A percentile compares a stretch with the other conserved stretches of the same genome.
Evolutionary conservation across 2,888 invertebrate species (phyloP).

Genomic region (Heliconius ismenius): DNA sequence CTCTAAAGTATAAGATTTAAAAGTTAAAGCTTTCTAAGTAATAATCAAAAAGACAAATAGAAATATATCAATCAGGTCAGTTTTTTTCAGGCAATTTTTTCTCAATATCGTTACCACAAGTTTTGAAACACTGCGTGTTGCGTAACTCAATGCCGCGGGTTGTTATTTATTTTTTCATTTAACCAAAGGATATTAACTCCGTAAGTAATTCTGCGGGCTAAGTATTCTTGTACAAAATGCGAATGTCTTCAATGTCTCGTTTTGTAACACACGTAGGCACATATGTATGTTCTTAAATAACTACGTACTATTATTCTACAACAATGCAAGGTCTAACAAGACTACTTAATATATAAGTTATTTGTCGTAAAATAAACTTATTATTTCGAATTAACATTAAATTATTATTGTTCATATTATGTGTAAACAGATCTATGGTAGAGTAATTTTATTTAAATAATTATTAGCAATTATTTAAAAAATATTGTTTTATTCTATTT

Average conservation of each 20-base stretch:
- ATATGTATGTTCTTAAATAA: not conserved
- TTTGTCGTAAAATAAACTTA: not conserved
- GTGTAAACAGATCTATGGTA: not conserved
- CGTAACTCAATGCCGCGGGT: not conserved
- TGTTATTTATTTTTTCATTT: no score
- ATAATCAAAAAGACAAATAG: no score
- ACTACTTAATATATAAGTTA: not conserved
- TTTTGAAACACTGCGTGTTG: not conserved
- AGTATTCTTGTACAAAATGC: no score
- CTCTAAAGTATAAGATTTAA: no score
- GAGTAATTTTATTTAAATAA: not conserved
- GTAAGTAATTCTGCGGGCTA: no score
- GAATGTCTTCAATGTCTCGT: not conserved
- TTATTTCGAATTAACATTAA: not conserved
- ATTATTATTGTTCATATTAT: not conserved
- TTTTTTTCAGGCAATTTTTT: no score
- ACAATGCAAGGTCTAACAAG: conserved; percentile 33
- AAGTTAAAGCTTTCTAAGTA: no score
- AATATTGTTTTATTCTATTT: not conserved
- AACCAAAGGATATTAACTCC: no score
- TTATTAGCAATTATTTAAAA: not conserved
- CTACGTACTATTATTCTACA: not conserved
- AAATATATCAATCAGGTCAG: no score
- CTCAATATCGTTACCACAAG: no score
- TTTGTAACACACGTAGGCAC: not conserved